These are phyloP conservation scores for Porites rus DNA, from an alignment of 92 coral and sea anemone species.

Conservation along the genomic window DNA sequence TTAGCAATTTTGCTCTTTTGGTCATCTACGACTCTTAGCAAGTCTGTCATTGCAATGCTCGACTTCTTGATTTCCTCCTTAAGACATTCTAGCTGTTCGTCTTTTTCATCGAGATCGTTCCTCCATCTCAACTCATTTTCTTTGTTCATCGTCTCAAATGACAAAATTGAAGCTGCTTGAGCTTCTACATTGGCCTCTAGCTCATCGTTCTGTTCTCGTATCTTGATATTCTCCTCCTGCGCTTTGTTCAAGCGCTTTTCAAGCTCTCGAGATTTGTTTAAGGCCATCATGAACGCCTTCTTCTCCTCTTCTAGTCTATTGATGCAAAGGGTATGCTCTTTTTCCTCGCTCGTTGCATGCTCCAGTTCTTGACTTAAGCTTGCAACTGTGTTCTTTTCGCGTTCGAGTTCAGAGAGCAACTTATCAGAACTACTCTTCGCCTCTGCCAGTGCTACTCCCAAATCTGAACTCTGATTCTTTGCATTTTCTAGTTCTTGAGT, in stretches of 20 bases:
- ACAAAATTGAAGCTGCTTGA: conserved; percentile 43
- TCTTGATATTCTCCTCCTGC: conserved; percentile 42
- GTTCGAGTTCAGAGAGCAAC: conserved; percentile 55
- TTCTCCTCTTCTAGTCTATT: conserved; percentile 45
- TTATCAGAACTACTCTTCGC: conserved; percentile 67
- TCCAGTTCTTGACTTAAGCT: conserved; percentile 56
- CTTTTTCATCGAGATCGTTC: conserved; percentile 43
- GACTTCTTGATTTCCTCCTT: conserved; percentile 34
- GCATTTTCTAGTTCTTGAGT: conserved; percentile 59
- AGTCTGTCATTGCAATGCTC: conserved; percentile 33
- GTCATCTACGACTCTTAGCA: conserved; percentile 42
- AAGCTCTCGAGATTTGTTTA: conserved; percentile 46
- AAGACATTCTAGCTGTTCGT: conserved; percentile 1
- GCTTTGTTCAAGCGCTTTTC: conserved; percentile 52
- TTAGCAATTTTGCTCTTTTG: conserved; percentile 49
- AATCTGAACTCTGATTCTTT: conserved; percentile 31
- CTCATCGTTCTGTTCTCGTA: conserved; percentile 47
- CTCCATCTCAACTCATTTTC: conserved; percentile 49
- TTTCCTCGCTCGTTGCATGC: conserved; percentile 19
- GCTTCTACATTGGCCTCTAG: conserved; percentile 56
- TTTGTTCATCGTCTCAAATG: conserved; percentile 33
- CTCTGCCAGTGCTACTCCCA: conserved; percentile 46
- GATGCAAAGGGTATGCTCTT: conserved; percentile 45
- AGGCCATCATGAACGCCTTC: conserved; percentile 27
- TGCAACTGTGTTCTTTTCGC: conserved; percentile 55